These are phyloP conservation scores for Zaprionus lachaisei DNA, from an alignment of 1,140 invertebrate genomes.

Conservation along the genomic window DNA sequence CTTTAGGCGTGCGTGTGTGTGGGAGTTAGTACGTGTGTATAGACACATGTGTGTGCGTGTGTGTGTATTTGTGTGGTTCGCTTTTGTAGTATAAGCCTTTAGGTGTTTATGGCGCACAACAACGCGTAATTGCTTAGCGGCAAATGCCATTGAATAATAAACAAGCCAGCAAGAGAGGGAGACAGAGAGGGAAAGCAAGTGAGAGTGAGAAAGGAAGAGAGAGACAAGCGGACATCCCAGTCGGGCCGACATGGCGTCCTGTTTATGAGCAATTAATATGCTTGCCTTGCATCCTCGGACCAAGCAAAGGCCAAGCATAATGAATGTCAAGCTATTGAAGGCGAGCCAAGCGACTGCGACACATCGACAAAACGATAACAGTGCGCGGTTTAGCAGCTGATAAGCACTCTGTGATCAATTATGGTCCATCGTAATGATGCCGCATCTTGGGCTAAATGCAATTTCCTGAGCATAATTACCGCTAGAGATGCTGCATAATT, in stretches of 20 bases:
- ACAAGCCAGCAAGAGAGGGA: slow-evolving; percentile 24
- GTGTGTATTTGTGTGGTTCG: slow-evolving; percentile 22
- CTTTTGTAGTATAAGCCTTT: slow-evolving; percentile 65
- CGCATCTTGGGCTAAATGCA: slow-evolving; percentile 36
- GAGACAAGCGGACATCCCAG: slow-evolving; percentile 1
- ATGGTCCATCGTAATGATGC: slow-evolving; percentile 32
- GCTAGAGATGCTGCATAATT: slow-evolving; percentile 23
- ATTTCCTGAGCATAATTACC: slow-evolving; percentile 43
- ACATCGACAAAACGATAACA: slow-evolving; percentile 4
- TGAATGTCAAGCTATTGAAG: slow-evolving; percentile 31
- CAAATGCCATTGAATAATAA: slow-evolving; percentile 72
- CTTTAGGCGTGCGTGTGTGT: slow-evolving; percentile 33
- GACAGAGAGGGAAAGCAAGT: background rate
- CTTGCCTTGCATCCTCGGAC: slow-evolving; percentile 22
- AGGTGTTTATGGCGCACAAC: slow-evolving; percentile 64
- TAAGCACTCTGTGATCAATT: slow-evolving; percentile 38
- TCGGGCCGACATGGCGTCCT: slow-evolving; percentile 3
- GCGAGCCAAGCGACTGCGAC: slow-evolving; percentile 1
- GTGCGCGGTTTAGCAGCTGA: slow-evolving; percentile 31
- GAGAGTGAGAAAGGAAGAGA: background rate
- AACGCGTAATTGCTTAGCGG: slow-evolving; percentile 69
- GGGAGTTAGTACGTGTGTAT: background rate
- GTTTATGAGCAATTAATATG: slow-evolving; percentile 77
- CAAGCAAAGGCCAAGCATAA: slow-evolving; percentile 44
- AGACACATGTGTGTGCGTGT: slow-evolving; percentile 1